A percentile compares a stretch with the other conserved stretches of the same genome.
Conservation (phyloP, 1,140 invertebrate genomes). For the Hermatobates lingyangjiaoensis region DNA sequence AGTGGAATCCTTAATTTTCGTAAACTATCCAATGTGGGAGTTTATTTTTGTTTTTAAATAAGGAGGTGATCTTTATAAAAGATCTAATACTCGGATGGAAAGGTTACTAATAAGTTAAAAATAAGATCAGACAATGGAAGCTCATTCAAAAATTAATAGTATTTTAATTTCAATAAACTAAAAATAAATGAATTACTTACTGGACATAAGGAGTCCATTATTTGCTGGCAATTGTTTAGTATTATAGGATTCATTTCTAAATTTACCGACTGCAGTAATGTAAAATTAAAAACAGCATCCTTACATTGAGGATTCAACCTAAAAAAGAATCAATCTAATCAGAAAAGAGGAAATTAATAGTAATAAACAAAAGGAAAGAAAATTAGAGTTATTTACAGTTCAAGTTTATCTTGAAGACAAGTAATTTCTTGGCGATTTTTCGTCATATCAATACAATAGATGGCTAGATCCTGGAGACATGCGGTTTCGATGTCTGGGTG, state of each 20-base stretch:
- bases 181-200: constrained; percentile 23
- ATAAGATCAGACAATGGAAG: not conserved
- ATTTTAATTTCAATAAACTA: not conserved
- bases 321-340: constrained; percentile 2
- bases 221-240: constrained; percentile 54
- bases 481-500: constrained; percentile 82
- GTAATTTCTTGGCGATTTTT: constrained; percentile 72
- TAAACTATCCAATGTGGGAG: too few species aligned
- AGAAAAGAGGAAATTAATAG: not conserved
- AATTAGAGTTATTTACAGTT: constrained; percentile 28
- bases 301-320: constrained; percentile 40
- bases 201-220: constrained; percentile 66
- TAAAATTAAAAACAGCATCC: constrained; percentile 64
- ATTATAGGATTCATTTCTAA: constrained; percentile 73
- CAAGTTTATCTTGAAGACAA: constrained; percentile 82
- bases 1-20: too few species aligned
- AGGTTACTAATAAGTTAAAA: not conserved
- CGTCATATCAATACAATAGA: constrained; percentile 63
- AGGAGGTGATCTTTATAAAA: too few species aligned
- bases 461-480: constrained; percentile 70
- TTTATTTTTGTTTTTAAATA: too few species aligned
- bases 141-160: not conserved
- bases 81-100: too few species aligned
- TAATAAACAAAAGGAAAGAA: not conserved
- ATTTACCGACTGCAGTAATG: constrained; percentile 69